A percentile compares a stretch with the other conserved stretches of the same genome.
These are phyloP conservation scores for Atherinosoma microstoma DNA, from an alignment of 2,797 vertebrate genomes.

Conservation along the genomic window DNA sequence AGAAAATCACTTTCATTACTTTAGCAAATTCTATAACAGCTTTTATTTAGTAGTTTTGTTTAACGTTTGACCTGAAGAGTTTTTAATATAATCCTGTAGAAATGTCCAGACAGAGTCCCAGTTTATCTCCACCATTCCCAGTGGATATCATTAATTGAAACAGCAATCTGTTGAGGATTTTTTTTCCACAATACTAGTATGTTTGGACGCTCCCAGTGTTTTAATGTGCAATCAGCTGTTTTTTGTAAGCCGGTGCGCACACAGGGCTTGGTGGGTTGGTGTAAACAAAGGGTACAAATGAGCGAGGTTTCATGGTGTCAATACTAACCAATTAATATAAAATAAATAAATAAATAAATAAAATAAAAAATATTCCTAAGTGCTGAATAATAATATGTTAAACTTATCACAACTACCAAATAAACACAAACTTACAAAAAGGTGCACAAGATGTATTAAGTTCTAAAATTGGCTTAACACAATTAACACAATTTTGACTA, in stretches of 20 bases:
- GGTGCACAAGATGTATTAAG: not conserved
- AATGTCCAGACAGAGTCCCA: slow-evolving; percentile 20
- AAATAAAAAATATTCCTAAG: slow-evolving; percentile 5
- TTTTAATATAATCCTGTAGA: not conserved
- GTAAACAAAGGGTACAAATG: slow-evolving; percentile 21
- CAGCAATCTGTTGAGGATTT: slow-evolving; percentile 7
- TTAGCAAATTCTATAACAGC: not conserved
- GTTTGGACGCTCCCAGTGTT: slow-evolving; percentile 15
- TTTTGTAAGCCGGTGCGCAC: slow-evolving; percentile 25
- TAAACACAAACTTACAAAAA: no score
- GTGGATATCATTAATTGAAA: slow-evolving; percentile 28
- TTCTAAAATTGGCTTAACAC: not conserved
- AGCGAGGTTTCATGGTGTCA: slow-evolving; percentile 5
- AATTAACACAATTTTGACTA: not conserved
- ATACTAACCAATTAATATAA: not conserved
- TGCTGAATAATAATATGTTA: not conserved
- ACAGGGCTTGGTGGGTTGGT: slow-evolving; percentile 13
- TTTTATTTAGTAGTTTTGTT: not conserved
- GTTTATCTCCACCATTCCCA: slow-evolving; percentile 11
- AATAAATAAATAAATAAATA: not conserved
- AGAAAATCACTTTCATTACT: no score
- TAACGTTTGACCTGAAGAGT: not conserved
- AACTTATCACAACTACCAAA: not conserved
- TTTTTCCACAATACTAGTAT: not conserved
- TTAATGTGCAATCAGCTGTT: slow-evolving; percentile 39